A percentile compares a stretch with the other conserved stretches of the same genome.
Evolutionary conservation across 2,888 invertebrate genomes (phyloP).

Genomic region (Drosophila conformis): DNA sequence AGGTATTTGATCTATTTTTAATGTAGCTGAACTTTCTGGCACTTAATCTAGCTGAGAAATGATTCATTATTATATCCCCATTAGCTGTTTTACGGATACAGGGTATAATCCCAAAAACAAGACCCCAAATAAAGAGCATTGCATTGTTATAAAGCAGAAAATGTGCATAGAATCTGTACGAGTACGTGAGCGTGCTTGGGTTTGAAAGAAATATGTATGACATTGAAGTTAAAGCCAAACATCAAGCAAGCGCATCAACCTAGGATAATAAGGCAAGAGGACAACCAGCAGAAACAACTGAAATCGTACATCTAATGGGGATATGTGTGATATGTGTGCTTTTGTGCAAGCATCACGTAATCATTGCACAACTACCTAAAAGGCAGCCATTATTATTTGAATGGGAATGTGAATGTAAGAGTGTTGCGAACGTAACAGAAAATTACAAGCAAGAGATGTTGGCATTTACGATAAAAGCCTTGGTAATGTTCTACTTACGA

Average conservation of each 20-base stretch:
- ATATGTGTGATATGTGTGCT: slow-evolving; percentile 32
- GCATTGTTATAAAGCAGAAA: slow-evolving; percentile 44
- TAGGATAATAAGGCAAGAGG: slow-evolving; percentile 16
- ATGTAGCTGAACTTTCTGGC: background rate
- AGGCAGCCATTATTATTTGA: slow-evolving; percentile 80
- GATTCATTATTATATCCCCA: slow-evolving; percentile 2
- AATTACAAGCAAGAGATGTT: slow-evolving; percentile 80
- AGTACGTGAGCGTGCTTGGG: slow-evolving; percentile 11
- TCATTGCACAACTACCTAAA: slow-evolving; percentile 77
- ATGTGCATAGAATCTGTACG: slow-evolving; percentile 15
- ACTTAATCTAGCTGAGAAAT: background rate
- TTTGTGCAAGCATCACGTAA: slow-evolving; percentile 76
- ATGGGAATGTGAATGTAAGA: slow-evolving; percentile 72
- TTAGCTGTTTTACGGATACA: background rate
- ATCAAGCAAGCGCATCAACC: slow-evolving; percentile 57
- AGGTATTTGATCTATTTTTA: background rate
- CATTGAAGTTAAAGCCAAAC: slow-evolving; percentile 68
- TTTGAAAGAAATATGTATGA: slow-evolving; percentile 64
- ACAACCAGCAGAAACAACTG: slow-evolving; percentile 58
- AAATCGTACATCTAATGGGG: slow-evolving; percentile 75
- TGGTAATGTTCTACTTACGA: slow-evolving; percentile 80
- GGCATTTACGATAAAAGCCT: slow-evolving; percentile 80
- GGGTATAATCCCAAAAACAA: slow-evolving; percentile 10
- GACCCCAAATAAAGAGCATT: slow-evolving; percentile 38
- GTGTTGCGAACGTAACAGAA: slow-evolving; percentile 77